These are phyloP conservation scores for Orthosia gracilis DNA, from an alignment of 2,888 invertebrate genomes.

Conservation along the genomic window DNA sequence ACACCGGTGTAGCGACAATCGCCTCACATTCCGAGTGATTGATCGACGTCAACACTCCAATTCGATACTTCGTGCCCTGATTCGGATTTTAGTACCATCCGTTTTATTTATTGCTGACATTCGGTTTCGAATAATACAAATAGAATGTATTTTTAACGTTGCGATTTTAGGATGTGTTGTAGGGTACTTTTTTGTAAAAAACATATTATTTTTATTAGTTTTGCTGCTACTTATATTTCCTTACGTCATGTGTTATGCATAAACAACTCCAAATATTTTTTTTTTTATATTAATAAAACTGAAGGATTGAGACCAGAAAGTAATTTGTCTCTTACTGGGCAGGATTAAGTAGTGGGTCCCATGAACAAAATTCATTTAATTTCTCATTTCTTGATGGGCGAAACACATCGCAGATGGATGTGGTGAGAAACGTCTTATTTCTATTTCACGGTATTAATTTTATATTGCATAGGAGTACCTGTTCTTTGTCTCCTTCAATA, in stretches of 20 bases:
- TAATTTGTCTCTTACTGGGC: constrained; percentile 3
- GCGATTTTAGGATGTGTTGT: neutral
- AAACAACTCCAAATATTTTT: too few relatives aligned
- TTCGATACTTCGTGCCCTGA: constrained; percentile 36
- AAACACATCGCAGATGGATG: neutral
- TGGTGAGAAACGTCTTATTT: neutral
- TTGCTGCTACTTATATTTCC: neutral
- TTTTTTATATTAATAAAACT: neutral
- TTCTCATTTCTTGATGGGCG: neutral
- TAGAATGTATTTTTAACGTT: constrained; percentile 14
- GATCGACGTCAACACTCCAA: constrained; percentile 44
- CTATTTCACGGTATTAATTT: too few relatives aligned
- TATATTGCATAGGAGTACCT: too few relatives aligned
- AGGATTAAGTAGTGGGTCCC: neutral
- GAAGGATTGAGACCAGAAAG: neutral
- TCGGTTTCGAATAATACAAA: constrained; percentile 12
- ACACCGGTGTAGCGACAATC: constrained; percentile 8
- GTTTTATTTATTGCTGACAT: constrained; percentile 38
- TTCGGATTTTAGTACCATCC: constrained; percentile 29
- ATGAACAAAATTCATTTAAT: neutral
- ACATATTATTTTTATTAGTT: neutral
- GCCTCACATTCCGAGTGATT: constrained; percentile 44
- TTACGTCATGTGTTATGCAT: neutral
- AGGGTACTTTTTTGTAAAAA: too few relatives aligned
- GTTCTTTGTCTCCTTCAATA: neutral